A percentile compares a stretch with the other conserved stretches of the same genome.
Evolutionary conservation across 2,113 vertebrate genomes (phyloP).

Genomic region (Pelvicachromis taeniatus): DNA sequence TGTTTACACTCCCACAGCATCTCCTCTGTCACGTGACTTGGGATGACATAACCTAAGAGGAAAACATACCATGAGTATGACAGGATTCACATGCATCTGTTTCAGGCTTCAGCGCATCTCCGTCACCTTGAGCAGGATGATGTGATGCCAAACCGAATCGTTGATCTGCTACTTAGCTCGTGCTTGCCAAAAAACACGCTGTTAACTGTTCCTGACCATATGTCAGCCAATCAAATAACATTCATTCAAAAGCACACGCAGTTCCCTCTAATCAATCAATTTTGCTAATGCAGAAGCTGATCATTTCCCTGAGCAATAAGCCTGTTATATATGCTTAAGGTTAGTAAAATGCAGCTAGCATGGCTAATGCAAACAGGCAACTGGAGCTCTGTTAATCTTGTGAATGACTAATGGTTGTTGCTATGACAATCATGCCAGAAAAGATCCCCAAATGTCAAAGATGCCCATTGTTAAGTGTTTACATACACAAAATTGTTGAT

Average conservation of each 20-base stretch:
- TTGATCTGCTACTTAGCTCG: background rate
- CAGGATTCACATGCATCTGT: background rate
- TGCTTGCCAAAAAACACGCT: background rate
- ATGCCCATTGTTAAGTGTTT: background rate
- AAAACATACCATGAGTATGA: background rate
- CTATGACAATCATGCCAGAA: background rate
- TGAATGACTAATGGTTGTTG: background rate
- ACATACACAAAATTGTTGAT: background rate
- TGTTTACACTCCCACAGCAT: constrained; percentile 99
- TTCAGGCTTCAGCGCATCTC: background rate
- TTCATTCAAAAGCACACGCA: background rate
- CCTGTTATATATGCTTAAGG: background rate
- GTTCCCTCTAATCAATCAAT: background rate
- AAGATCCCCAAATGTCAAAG: background rate
- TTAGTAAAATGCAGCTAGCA: background rate
- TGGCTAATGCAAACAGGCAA: background rate
- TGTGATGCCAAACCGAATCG: background rate
- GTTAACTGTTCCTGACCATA: background rate
- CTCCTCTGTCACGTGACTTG: constrained; percentile 98
- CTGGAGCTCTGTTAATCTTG: background rate
- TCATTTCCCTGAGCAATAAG: background rate
- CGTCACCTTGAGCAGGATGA: background rate
- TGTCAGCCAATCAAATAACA: background rate
- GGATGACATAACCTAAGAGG: constrained; percentile 89
- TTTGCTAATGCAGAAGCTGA: background rate